phyloP scores from a whole-genome alignment of 1,140 invertebrate species.

The Prorops nasuta region DNA sequence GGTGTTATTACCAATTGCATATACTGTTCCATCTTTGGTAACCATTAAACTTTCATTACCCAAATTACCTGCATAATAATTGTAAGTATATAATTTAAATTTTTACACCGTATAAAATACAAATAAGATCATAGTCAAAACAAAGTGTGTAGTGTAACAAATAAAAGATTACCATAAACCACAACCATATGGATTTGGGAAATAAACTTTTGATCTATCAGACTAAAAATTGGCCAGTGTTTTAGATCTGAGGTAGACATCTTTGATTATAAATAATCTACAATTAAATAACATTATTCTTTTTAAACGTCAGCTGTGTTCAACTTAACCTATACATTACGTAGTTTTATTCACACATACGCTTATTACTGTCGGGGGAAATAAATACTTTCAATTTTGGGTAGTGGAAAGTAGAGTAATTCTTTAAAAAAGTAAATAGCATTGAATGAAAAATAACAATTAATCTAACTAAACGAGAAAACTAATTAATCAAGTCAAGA shows the following conservation, averaged over 20 bases:
- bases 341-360: no score
- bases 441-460: no score
- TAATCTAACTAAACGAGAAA: no score
- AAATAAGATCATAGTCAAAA: neutral
- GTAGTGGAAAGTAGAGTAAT: no score
- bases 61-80: conserved; percentile 47
- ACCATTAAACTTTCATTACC: conserved; percentile 68
- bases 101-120: neutral
- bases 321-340: no score
- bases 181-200: conserved; percentile 59
- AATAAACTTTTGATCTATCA: conserved; percentile 59
- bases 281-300: no score
- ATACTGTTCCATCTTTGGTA: conserved; percentile 64
- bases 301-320: no score
- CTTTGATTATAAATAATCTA: no score
- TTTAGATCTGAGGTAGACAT: conserved; percentile 53
- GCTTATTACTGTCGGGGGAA: no score
- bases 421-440: no score
- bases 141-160: conserved; percentile 1
- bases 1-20: conserved; percentile 63
- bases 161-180: conserved; percentile 60
- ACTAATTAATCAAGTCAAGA: no score
- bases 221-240: conserved; percentile 66
- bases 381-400: no score
- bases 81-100: conserved; percentile 3